Evolutionary conservation across 2,888 invertebrate species (phyloP).

Genomic region (Agonopterix arenella): DNA sequence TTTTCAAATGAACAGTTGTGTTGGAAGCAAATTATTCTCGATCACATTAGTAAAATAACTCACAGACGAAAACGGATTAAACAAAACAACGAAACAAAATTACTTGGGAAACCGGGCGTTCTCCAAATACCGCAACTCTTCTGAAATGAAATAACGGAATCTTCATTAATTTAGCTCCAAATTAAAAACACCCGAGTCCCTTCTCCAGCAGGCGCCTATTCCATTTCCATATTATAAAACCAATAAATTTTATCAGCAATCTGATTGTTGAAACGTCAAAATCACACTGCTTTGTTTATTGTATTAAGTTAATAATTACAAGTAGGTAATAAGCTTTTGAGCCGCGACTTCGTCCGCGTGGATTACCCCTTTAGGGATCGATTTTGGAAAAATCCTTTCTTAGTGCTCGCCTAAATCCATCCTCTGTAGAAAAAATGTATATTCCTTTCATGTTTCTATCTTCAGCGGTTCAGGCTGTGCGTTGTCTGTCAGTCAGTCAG

Average conservation of each 20-base stretch:
- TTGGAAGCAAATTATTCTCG: conserved; percentile 17
- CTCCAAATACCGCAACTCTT: conserved; percentile 24
- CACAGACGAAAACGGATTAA: conserved; percentile 26
- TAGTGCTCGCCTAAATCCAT: no score
- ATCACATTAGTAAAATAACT: conserved; percentile 14
- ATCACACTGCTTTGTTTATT: no score
- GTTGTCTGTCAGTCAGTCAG: no score
- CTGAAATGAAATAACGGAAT: conserved; percentile 45
- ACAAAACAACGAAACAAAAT: conserved; percentile 27
- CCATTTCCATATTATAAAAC: conserved; percentile 57
- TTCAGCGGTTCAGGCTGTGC: no score
- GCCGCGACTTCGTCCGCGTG: no score
- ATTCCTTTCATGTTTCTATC: no score
- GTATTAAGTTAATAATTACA: no score
- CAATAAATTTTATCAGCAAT: conserved; percentile 48
- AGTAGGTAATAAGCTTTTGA: no score
- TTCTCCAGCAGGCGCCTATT: conserved; percentile 44
- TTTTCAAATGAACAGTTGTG: no score
- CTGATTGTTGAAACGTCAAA: conserved; percentile 18
- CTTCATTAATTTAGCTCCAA: conserved; percentile 55
- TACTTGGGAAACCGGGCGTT: conserved; percentile 21
- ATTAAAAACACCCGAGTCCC: conserved; percentile 58
- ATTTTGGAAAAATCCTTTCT: no score
- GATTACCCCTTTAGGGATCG: no score
- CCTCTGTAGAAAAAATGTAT: no score